phyloP scores from a whole-genome alignment of 2,113 vertebrate genomes.

The Paralichthys olivaceus region DNA sequence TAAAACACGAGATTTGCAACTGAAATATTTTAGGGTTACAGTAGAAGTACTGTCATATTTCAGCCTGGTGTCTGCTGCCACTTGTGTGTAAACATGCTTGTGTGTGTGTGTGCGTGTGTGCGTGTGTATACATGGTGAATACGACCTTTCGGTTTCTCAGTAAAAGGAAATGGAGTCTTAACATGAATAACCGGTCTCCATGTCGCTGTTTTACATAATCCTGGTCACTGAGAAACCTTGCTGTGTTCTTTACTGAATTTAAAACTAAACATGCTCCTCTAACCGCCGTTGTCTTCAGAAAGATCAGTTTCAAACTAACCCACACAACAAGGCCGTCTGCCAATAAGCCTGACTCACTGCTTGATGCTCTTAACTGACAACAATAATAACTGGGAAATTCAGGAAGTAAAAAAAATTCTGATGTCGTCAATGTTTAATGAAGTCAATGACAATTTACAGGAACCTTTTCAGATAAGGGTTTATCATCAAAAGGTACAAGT shows the following conservation, averaged over 20 bases:
- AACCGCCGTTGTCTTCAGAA: slow-evolving; percentile 53
- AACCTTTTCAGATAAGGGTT: slow-evolving; percentile 26
- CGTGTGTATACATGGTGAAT: slow-evolving; percentile 46
- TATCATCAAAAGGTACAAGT: background rate
- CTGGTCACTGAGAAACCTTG: slow-evolving; percentile 48
- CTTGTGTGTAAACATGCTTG: slow-evolving; percentile 33
- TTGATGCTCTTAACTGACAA: slow-evolving; percentile 51
- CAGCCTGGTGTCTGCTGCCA: slow-evolving; percentile 60
- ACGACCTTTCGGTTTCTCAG: slow-evolving; percentile 54
- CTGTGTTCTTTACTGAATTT: slow-evolving; percentile 38
- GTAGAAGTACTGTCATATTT: slow-evolving; percentile 47
- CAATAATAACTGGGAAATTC: slow-evolving; percentile 10
- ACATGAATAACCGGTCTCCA: slow-evolving; percentile 5
- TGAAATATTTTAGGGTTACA: slow-evolving; percentile 11
- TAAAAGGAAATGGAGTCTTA: slow-evolving; percentile 51
- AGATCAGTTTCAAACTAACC: slow-evolving; percentile 43
- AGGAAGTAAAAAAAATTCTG: background rate
- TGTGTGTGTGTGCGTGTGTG: slow-evolving; percentile 23
- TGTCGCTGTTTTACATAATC: slow-evolving; percentile 36
- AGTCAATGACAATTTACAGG: background rate
- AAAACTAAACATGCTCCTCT: slow-evolving; percentile 53
- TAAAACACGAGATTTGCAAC: slow-evolving; percentile 21
- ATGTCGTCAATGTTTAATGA: slow-evolving; percentile 40
- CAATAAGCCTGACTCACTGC: slow-evolving; percentile 47
- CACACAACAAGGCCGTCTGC: slow-evolving; percentile 12